Conservation (phyloP, 2,888 invertebrate genomes). For the Taphrorychus bicolor region DNA sequence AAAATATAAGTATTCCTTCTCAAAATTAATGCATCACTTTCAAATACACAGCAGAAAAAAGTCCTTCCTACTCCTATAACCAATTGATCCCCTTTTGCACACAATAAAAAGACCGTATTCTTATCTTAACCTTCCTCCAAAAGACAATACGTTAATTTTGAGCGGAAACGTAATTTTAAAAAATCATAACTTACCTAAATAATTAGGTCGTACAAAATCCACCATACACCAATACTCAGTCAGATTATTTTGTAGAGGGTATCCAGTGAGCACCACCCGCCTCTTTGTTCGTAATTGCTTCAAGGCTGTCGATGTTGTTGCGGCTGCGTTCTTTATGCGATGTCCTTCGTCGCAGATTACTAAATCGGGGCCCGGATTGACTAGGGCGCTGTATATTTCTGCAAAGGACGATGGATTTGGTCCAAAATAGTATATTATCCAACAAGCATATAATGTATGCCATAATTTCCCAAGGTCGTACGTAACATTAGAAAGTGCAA, state of each 20-base stretch:
- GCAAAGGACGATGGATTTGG: conserved; percentile 47
- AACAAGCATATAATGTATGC: too few species aligned
- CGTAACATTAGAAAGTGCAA: too few species aligned
- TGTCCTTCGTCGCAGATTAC: conserved; percentile 98
- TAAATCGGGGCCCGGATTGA: conserved; percentile 91
- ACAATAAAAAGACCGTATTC: too few species aligned
- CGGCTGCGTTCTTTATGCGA: conserved; percentile 96
- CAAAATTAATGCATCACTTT: too few species aligned
- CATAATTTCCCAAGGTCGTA: background rate
- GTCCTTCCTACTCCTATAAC: too few species aligned
- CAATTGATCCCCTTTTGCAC: too few species aligned
- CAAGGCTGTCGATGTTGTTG: conserved; percentile 93
- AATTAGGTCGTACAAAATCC: conserved; percentile 97
- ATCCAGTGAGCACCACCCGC: conserved; percentile 95
- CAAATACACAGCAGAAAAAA: too few species aligned
- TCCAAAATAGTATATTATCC: background rate
- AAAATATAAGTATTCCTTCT: too few species aligned
- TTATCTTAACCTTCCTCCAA: too few species aligned
- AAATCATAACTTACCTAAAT: conserved; percentile 70
- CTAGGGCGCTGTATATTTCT: conserved; percentile 85
- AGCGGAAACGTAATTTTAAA: too few species aligned
- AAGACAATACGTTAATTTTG: too few species aligned
- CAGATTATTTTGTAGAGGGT: conserved; percentile 97
- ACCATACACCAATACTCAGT: conserved; percentile 99
- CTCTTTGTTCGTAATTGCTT: conserved; percentile 95